These are phyloP conservation scores for Notarius lentiginosus DNA, from an alignment of 2,113 vertebrate species.

Conservation along the genomic window DNA sequence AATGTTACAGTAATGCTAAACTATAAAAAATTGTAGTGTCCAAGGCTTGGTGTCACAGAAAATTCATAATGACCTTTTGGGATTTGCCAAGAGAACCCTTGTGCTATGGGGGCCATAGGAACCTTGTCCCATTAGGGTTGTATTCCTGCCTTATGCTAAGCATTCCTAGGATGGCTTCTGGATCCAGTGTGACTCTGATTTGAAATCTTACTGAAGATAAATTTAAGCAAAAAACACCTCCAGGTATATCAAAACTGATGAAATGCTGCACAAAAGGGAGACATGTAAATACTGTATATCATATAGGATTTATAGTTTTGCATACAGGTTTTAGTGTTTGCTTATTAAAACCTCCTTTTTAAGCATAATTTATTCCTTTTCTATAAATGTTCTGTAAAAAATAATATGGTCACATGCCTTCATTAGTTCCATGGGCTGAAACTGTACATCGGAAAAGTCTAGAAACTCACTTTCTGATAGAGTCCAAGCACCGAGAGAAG, in stretches of 20 bases:
- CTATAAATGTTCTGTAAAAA: slow-evolving; percentile 37
- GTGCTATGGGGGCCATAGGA: background rate
- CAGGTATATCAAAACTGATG: background rate
- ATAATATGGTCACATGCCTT: slow-evolving; percentile 17
- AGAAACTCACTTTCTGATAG: slow-evolving; percentile 21
- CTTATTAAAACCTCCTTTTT: background rate
- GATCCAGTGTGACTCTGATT: background rate
- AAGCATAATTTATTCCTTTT: background rate
- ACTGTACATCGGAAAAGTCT: background rate
- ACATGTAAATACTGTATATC: background rate
- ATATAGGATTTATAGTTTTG: background rate
- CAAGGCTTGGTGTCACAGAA: background rate
- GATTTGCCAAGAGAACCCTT: background rate
- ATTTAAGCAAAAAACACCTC: background rate
- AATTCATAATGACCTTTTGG: background rate
- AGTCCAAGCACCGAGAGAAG: slow-evolving; percentile 48
- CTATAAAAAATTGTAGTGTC: background rate
- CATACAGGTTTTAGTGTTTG: background rate
- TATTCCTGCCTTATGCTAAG: background rate
- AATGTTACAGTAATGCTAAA: background rate
- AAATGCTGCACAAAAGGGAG: background rate
- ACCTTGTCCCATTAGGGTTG: background rate
- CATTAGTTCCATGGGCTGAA: slow-evolving; percentile 29
- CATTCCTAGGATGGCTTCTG: background rate
- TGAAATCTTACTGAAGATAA: background rate